Evolutionary conservation across 2,888 invertebrate genomes (phyloP), one percentile per base, ranked within the genome.

Genomic region (Andrena praecox): DNA sequence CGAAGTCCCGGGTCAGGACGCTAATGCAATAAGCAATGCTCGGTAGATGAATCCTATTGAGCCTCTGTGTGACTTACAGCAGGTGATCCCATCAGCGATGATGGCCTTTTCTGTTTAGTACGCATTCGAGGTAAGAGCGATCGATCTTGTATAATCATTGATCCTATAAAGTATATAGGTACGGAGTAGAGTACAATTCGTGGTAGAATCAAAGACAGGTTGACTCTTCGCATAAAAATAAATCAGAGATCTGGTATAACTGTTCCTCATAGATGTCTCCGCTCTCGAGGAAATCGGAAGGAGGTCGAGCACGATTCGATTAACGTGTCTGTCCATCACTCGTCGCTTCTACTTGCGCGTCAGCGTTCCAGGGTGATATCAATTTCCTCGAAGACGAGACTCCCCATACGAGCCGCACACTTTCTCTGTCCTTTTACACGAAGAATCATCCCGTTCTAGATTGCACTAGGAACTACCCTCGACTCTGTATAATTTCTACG

Each of bases 21-120:
- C 71, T 86, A 86, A 85, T 85, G 85, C 86, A 85, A 85, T 86
- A 86, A 86, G 85, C 86, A 78, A 71, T 76, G 77, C 76, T 85
- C 85, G 62, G 73, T 80, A 70, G 67, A n/a, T 27, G 68, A 72
- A 66, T 76, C 68, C 67, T 64, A 82, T 72, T 42, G 63, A 76
- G 64, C 52, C 29, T 59, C 68, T 82, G 54, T 80, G 59, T 60
- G 75, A 69, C 71, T 69, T 76, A 50, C 63, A 16, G 42, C 27
- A 20, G 29, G 48, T 60, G 59, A 31, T 60, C 48, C 60, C 29
- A 20, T 42, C 12, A 60, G 48, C 29, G 48, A 59, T n/a, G 12
- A 10, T 42, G 35, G 69, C 56, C n/a, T 70, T 59, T 42, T 29
- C 42, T 56, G 12, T 42, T 42, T 42, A n/a, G n/a, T 35, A 27